Conservation (phyloP, 2,888 invertebrate genomes). For the Conchocele bisecta region DNA sequence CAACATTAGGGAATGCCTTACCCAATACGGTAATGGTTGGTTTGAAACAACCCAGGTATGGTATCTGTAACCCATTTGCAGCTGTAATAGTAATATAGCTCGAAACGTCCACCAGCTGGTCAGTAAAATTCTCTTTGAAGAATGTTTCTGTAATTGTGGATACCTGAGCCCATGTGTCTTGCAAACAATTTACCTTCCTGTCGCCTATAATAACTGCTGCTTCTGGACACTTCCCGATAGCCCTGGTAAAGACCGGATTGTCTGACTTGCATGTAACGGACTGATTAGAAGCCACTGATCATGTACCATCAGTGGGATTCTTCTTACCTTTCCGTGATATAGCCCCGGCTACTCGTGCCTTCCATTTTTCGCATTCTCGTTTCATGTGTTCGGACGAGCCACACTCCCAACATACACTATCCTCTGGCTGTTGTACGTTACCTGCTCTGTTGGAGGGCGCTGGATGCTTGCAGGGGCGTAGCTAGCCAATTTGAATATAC, state of each 20-base stretch:
- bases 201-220: not conserved
- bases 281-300: not conserved
- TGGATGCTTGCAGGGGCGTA: too few relatives aligned
- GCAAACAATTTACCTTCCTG: not conserved
- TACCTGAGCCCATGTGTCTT: not conserved
- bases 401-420: constrained; percentile 1
- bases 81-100: constrained; percentile 5
- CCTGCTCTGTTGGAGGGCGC: not conserved
- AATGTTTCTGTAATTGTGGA: not conserved
- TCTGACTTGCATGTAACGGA: not conserved
- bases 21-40: not conserved
- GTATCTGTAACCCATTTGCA: constrained; percentile 6
- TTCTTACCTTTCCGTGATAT: constrained; percentile 1
- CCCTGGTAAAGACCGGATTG: not conserved
- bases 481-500: too few relatives aligned
- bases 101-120: not conserved
- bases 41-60: not conserved
- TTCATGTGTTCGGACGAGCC: not conserved
- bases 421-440: not conserved
- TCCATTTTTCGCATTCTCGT: not conserved
- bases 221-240: not conserved
- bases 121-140: not conserved
- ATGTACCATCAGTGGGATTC: too few relatives aligned
- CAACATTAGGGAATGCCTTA: not conserved
- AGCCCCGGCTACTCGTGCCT: too few relatives aligned